Evolutionary conservation across 1,140 invertebrate species (phyloP), one percentile per base, ranked within the genome.

Genomic region (Tyrophagus putrescentiae): DNA sequence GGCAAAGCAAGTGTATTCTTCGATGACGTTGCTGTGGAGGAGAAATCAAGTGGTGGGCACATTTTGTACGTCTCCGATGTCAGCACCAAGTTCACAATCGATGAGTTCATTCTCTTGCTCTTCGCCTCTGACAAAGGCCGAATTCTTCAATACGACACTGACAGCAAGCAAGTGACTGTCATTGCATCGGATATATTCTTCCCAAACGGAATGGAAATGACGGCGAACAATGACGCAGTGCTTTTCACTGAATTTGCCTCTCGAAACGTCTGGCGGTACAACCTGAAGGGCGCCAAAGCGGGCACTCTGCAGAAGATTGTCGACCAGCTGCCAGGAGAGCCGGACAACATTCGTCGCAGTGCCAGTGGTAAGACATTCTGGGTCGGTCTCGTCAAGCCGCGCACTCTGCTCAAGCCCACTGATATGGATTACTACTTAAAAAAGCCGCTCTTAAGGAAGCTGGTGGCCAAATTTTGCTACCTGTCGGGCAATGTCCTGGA

Each of bases 171-270:
- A 2, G 3, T 59, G 7, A 70, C 72, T 54, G 80, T 79, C 62
- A 76, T 75, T 67, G 82, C 87, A 5, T 76, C 82, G 54, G 72
- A 82, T 33, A 62, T 91, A 1, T 80, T 78, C 68, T 86, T 89
- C 72, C 75, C 85, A 3, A 92, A 91, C 76, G 87, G 88, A 4
- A 67, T 91, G n/a, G 73, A 74, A 36, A 65, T 91, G 1, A 84
- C 84, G 29, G 73, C 78, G n/a, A 79, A 88, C 68, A 81, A 85
- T 70, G 78, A 80, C 59, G 85, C 82, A 69, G 66, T 91, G 1
- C 65, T 91, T 7, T 78, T 87, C 0, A 67, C 77, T 4, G 87
- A 90, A 73, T 57, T 57, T 39, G 56, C 25, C 31, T 36, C 25
- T 33, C 29, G 36, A 11, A 65, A 81, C 62, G 64, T 76, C 33